Evolutionary conservation across 2,888 invertebrate species (phyloP), one percentile per base, ranked within the genome.

Genomic region (Cyrtodaria siliqua): DNA sequence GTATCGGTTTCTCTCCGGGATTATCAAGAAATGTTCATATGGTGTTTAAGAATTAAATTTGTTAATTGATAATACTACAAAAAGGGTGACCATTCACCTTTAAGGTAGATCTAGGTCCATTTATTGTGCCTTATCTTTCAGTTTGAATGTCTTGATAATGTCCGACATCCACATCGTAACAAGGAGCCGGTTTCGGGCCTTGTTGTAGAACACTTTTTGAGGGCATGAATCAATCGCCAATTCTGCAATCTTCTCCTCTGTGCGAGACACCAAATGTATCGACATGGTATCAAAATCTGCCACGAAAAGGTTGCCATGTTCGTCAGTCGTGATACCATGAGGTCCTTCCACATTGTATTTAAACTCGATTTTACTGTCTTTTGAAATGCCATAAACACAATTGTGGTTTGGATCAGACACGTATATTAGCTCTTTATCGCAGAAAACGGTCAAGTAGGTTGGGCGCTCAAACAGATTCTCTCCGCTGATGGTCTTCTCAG

Each of bases 361-460:
- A 50, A 71, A 42, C 27, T 29, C 38, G 16, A 38, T 47, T 27
- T 63, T 24, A 18, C 56, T 55, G 14, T 63, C 57, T 1, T 29
- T 49, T 40, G 47, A 56, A 0, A 71, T 23, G 18, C 63, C 71
- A 18, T 56, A 33, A n/a, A 71, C 59, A 44, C 53, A 33, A 29
- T 63, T 71, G 20, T 50, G 55, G 29, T 50, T 57, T 50, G 64
- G 71, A 24, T 71, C 71, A 27, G 71, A 63, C n/a, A 71, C 44
- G 59, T 63, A 71, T 14, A 71, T 63, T 1, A 71, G 20, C 2
- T 49, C 27, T 9, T 49, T 24, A 29, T 56, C 50, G 8, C 57
- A 42, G 8, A 49, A 50, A 14, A 71, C 57, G 8, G 71, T 40
- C 29, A 57, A 57, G 44, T 71, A 71, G 8, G 71, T 71, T 12